phyloP scores from a whole-genome alignment of 30 jellyfish, hydroid and myxozoan species.

The Catostylus mosaicus region DNA sequence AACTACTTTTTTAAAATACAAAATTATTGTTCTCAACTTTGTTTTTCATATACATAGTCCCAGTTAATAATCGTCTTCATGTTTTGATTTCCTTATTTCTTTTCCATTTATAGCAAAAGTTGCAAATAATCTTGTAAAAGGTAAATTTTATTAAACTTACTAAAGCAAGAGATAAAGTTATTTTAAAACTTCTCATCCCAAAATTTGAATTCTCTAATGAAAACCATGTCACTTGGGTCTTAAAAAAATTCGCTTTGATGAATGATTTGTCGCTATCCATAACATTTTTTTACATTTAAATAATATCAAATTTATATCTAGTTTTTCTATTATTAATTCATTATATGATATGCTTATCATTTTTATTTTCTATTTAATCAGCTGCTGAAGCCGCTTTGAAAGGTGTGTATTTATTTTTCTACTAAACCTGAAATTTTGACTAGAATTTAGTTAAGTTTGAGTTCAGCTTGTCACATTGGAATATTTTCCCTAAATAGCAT shows the following conservation, averaged over 20 bases:
- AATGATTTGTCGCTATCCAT: too few relatives aligned
- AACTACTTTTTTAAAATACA: not conserved
- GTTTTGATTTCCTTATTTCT: not conserved
- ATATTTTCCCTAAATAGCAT: not conserved
- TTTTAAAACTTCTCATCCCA: too few relatives aligned
- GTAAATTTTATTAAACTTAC: too few relatives aligned
- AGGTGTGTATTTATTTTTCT: slow-evolving; percentile 46
- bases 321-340: not conserved
- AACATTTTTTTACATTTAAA: not conserved
- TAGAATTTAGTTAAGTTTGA: not conserved
- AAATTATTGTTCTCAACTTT: not conserved
- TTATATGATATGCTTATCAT: not conserved
- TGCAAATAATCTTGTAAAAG: slow-evolving; percentile 91
- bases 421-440: not conserved
- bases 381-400: slow-evolving; percentile 99
- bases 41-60: not conserved
- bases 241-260: too few relatives aligned
- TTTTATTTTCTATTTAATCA: slow-evolving; percentile 16
- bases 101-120: slow-evolving; percentile 77
- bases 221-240: too few relatives aligned
- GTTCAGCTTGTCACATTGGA: not conserved
- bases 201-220: too few relatives aligned
- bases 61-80: not conserved
- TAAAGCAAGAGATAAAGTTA: too few relatives aligned
- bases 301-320: not conserved